phyloP scores from a whole-genome alignment of 37 sponge, comb jelly and placozoan genomes.

The Agelas oroides region DNA sequence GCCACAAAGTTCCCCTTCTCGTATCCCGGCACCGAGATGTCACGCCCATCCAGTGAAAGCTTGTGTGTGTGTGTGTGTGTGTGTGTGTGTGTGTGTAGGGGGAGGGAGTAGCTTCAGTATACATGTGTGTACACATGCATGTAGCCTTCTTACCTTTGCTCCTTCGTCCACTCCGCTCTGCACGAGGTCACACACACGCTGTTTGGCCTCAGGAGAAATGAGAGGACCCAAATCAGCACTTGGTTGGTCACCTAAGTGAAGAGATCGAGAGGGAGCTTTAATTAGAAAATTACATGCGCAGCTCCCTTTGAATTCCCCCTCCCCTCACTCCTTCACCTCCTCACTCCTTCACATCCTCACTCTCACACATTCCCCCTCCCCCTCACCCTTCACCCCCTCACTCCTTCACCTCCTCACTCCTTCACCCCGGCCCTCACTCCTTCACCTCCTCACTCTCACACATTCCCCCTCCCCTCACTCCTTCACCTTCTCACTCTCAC shows the following conservation, averaged over 20 bases:
- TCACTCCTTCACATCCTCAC: too few relatives aligned
- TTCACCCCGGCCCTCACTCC: too few relatives aligned
- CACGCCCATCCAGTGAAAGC: conserved; percentile 93
- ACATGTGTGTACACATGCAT: neutral
- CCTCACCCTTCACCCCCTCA: too few relatives aligned
- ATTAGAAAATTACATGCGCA: too few relatives aligned
- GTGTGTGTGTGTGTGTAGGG: conserved; percentile 18
- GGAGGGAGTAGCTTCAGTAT: neutral
- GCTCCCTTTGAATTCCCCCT: too few relatives aligned
- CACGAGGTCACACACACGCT: conserved; percentile 86
- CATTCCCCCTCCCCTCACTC: too few relatives aligned
- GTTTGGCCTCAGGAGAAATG: conserved; percentile 94
- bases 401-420: too few relatives aligned
- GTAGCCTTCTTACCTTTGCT: conserved; percentile 80
- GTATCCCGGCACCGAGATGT: conserved; percentile 83
- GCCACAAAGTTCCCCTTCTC: conserved; percentile 99
- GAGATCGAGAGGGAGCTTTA: too few relatives aligned
- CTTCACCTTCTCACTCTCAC: too few relatives aligned
- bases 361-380: too few relatives aligned
- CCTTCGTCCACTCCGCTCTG: conserved; percentile 96
- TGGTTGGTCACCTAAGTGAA: conserved; percentile 76
- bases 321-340: too few relatives aligned
- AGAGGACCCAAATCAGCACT: conserved; percentile 97
- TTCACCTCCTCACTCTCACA: too few relatives aligned
- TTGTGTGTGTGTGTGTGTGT: conserved; percentile 44